phyloP scores from a whole-genome alignment of 30 jellyfish, hydroid and myxozoan species.

The Turritopsis dohrnii region DNA sequence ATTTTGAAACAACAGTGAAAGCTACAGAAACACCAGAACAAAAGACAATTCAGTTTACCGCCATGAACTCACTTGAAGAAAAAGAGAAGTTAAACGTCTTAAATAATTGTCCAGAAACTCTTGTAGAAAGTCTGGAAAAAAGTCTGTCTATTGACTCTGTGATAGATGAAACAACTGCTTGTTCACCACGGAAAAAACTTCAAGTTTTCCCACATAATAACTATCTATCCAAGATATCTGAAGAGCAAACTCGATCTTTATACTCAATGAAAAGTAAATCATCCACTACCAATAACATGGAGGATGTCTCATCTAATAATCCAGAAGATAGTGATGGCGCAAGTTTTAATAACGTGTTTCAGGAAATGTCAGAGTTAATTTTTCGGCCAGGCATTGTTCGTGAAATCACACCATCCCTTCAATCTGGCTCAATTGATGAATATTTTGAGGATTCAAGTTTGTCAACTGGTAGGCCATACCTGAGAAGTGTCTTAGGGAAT shows the following conservation, averaged over 20 bases:
- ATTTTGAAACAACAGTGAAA: not conserved
- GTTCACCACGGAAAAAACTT: not conserved
- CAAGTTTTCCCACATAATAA: not conserved
- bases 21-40: not conserved
- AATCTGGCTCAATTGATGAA: not conserved
- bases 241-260: conserved; percentile 4
- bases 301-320: not conserved
- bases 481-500: conserved; percentile 20
- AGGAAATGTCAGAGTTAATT: not conserved
- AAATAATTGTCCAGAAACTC: not conserved
- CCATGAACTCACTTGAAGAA: not conserved
- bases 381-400: conserved; percentile 12
- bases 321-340: not conserved
- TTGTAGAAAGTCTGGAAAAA: not conserved
- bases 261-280: not conserved
- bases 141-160: not conserved
- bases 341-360: not conserved
- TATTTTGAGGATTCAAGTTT: not conserved
- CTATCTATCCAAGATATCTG: conserved; percentile 7
- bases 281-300: not conserved
- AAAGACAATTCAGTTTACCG: not conserved
- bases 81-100: not conserved
- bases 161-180: not conserved
- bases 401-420: not conserved
- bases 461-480: conserved; percentile 9